These are phyloP conservation scores for Passerina amoena DNA, from an alignment of 2,113 vertebrate genomes.

Conservation along the genomic window DNA sequence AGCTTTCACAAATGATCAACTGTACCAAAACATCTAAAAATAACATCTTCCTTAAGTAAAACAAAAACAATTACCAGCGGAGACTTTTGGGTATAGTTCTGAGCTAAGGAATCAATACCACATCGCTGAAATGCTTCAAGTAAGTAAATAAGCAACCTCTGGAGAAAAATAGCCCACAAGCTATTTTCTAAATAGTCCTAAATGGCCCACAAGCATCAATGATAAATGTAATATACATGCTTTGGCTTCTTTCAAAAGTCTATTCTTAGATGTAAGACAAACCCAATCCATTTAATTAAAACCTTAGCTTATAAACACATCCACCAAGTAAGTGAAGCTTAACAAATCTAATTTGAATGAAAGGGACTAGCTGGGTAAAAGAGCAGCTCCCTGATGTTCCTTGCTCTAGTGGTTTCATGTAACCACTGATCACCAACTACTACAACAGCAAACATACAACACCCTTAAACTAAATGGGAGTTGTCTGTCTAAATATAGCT, in stretches of 20 bases:
- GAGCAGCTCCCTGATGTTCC: conserved; percentile 41
- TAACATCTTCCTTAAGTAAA: conserved; percentile 54
- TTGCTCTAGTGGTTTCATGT: conserved; percentile 60
- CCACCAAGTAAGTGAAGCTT: conserved; percentile 61
- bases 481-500: conserved; percentile 79
- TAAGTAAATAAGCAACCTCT: conserved; percentile 7
- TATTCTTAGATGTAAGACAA: conserved; percentile 59
- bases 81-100: conserved; percentile 5
- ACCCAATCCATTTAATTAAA: conserved; percentile 59
- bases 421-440: conserved; percentile 71
- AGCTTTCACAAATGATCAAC: conserved; percentile 63
- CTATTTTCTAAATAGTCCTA: no score
- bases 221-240: conserved; percentile 27
- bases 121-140: not conserved
- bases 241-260: conserved; percentile 16
- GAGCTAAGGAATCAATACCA: conserved; percentile 40
- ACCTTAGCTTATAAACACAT: conserved; percentile 59
- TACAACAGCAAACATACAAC: conserved; percentile 65
- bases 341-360: conserved; percentile 62
- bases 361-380: conserved; percentile 52
- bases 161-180: not conserved
- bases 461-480: conserved; percentile 63
- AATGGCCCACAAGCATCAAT: not conserved
- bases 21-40: conserved; percentile 71
- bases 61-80: conserved; percentile 57